phyloP scores from a whole-genome alignment of 2,888 invertebrate genomes.

The Vesta saturnalis region DNA sequence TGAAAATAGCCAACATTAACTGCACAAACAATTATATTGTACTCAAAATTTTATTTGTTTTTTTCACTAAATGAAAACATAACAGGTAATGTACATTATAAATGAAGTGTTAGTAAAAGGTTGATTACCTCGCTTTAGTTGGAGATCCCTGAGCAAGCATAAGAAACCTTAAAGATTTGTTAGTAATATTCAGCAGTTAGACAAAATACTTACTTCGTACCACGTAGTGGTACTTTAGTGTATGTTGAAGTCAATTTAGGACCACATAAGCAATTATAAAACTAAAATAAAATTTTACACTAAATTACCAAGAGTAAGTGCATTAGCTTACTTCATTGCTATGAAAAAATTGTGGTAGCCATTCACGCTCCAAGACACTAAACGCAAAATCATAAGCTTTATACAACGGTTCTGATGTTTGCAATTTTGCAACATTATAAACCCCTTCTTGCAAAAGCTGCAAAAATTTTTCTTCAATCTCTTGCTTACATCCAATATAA shows the following conservation, averaged over 20 bases:
- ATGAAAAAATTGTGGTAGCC: slow-evolving; percentile 82
- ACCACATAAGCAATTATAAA: slow-evolving; percentile 77
- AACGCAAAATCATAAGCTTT: slow-evolving; percentile 84
- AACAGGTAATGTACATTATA: too few species aligned
- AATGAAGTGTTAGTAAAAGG: too few species aligned
- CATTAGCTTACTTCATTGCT: slow-evolving; percentile 74
- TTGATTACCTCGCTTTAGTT: slow-evolving; percentile 52
- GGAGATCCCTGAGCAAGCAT: slow-evolving; percentile 52
- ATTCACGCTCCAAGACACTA: slow-evolving; percentile 75
- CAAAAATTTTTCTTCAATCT: slow-evolving; percentile 67
- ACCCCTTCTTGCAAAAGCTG: slow-evolving; percentile 68
- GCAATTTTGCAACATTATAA: slow-evolving; percentile 73
- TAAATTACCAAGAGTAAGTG: too few species aligned
- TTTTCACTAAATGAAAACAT: too few species aligned
- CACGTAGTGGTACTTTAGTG: slow-evolving; percentile 61
- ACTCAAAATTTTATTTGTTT: too few species aligned
- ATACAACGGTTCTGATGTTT: slow-evolving; percentile 80
- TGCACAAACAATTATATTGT: too few species aligned
- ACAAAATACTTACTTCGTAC: slow-evolving; percentile 64
- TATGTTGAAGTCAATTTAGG: slow-evolving; percentile 68
- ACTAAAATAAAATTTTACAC: slow-evolving; percentile 64
- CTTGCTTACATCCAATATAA: too few species aligned
- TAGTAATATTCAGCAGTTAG: slow-evolving; percentile 42
- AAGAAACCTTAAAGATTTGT: slow-evolving; percentile 41
- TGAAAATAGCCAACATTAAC: too few species aligned